A percentile compares a stretch with the other conserved stretches of the same genome.
Conservation (phyloP, 2,797 vertebrate genomes). For the Eleutherodactylus coqui region DNA sequence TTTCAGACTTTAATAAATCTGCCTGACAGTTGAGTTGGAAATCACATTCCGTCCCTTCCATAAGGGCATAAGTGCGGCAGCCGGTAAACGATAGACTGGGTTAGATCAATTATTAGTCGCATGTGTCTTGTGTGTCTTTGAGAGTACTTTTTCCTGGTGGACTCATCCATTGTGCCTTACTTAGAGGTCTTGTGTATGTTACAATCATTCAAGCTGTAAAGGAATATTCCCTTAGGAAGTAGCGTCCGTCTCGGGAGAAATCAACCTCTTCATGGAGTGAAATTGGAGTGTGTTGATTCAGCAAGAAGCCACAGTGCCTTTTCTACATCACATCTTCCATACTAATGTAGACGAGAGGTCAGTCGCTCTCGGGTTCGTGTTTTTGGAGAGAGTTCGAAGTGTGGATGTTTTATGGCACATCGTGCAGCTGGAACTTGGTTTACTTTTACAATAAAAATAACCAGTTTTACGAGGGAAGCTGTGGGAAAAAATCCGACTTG, state of each 20-base stretch:
- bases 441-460: constrained; percentile 54
- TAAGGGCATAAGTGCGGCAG: constrained; percentile 35
- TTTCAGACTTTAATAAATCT: constrained; percentile 58
- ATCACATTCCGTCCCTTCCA: constrained; percentile 34
- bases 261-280: constrained; percentile 59
- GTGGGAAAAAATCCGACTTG: constrained; percentile 49
- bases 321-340: constrained; percentile 49
- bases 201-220: constrained; percentile 61
- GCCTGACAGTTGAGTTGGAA: constrained; percentile 45
- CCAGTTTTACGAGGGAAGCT: constrained; percentile 39
- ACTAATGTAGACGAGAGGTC: constrained; percentile 53
- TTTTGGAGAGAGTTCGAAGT: constrained; percentile 31
- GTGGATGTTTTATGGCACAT: constrained; percentile 36
- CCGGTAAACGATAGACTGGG: constrained; percentile 53
- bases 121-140: constrained; percentile 55
- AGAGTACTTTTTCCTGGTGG: constrained; percentile 57
- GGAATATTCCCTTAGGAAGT: constrained; percentile 60
- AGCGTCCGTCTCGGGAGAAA: constrained; percentile 55
- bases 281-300: constrained; percentile 62
- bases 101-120: constrained; percentile 60
- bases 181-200: constrained; percentile 56
- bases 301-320: constrained; percentile 59
- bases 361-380: constrained; percentile 34
- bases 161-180: constrained; percentile 60
- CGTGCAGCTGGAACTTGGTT: constrained; percentile 42